Evolutionary conservation across 2,797 vertebrate genomes (phyloP).

Genomic region (Chromobotia macracanthus): DNA sequence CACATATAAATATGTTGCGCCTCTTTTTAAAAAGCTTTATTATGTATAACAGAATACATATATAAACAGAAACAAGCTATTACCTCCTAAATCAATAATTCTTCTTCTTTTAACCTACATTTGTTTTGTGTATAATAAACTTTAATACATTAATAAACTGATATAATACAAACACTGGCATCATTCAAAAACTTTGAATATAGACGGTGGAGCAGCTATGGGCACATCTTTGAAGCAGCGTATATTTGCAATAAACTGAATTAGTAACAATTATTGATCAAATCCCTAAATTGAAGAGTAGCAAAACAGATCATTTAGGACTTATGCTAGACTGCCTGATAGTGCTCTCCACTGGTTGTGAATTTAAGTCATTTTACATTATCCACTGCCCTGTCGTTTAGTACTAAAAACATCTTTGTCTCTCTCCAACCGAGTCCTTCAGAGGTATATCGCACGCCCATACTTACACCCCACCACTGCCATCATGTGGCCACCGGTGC

Average conservation of each 20-base stretch:
- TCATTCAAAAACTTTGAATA: background rate
- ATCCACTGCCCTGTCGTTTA: constrained; percentile 67
- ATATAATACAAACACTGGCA: background rate
- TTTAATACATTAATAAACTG: background rate
- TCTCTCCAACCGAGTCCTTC: constrained; percentile 43
- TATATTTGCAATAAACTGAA: constrained; percentile 3
- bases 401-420: constrained; percentile 55
- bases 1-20: too few relatives aligned
- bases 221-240: background rate
- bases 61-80: too few relatives aligned
- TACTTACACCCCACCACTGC: constrained; percentile 76
- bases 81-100: background rate
- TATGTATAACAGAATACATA: too few relatives aligned
- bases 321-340: background rate
- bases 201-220: background rate
- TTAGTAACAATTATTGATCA: background rate
- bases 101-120: background rate
- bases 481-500: constrained; percentile 73
- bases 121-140: background rate
- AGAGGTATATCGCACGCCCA: background rate
- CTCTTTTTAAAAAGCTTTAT: background rate
- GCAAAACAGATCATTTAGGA: background rate
- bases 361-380: constrained; percentile 68
- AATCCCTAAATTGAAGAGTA: background rate
- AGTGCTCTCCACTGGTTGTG: constrained; percentile 40